Evolutionary conservation across 2,888 invertebrate species (phyloP), one percentile per base, ranked within the genome.

Genomic region (Scelioninae gen. 1): DNA sequence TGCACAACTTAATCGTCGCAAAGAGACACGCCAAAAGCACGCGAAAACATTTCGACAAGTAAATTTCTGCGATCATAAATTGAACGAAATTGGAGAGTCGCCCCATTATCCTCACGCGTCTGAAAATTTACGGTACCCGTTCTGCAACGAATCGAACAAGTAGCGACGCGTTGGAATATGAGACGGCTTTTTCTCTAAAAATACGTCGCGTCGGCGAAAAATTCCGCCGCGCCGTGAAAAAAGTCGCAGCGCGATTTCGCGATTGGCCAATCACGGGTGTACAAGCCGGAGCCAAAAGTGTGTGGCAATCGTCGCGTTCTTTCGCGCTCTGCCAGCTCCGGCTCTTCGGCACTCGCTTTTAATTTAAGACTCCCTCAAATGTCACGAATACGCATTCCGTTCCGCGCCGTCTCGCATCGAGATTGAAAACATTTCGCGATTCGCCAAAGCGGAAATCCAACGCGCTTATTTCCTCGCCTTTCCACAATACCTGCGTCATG

Each of bases 361-460:
- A 91, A 91, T 90, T 91, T 91, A 91, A 91, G 91, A 90, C 89
- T 88, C 89, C 88, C 90, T 88, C 90, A 91, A 91, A 91, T 91
- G 91, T 91, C 91, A 90, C 89, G 88, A 88, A 88, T 88, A 87
- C 89, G 85, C 89, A 89, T 89, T 90, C 89, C 89, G 85, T 87
- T 86, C 82, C 85, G 86, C 84, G 80, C 84, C 72, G 85, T 66
- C 84, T 87, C 85, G 82, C 75, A 60, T 13, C 49, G 74, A 82
- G 86, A 86, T 83, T 84, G 87, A 86, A 88, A 86, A 87, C 86
- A 85, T 72, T 77, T 77, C 58, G 62, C 77, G 53, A 69, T 16
- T 58, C 82, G 72, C 66, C 72, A 72, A 77, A 82, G 58, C 77
- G 77, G 82, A 82, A 82, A 77, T 77, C 60, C 72, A 71, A 66